These are phyloP conservation scores for Neoaliturus tenellus DNA, from an alignment of 2,888 invertebrate species.

Conservation along the genomic window DNA sequence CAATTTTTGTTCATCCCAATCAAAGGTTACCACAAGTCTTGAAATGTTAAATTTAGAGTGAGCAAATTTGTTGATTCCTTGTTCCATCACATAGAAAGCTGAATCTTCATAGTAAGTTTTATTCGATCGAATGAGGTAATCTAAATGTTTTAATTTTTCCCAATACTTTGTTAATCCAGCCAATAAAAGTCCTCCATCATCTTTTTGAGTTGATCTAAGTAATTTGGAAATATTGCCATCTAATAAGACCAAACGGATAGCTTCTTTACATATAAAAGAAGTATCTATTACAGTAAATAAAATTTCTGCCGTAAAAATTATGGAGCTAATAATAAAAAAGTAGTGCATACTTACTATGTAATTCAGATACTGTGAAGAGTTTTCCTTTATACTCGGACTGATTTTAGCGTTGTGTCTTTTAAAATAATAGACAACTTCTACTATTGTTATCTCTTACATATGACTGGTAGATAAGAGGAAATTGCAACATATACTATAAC, in stretches of 20 bases:
- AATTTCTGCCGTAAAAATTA: not conserved
- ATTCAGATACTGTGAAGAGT: not conserved
- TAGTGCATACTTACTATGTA: not conserved
- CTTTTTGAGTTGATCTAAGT: not conserved
- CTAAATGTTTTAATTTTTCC: not conserved
- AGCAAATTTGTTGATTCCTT: not conserved
- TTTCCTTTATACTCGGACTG: not conserved
- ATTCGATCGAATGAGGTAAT: not conserved
- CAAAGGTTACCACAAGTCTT: not conserved
- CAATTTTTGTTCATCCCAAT: constrained; percentile 22
- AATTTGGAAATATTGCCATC: constrained; percentile 4
- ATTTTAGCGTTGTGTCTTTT: too few species aligned
- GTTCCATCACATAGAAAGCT: constrained; percentile 20
- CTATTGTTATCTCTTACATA: too few species aligned
- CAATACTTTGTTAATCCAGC: not conserved
- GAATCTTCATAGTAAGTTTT: constrained; percentile 11
- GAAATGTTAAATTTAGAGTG: not conserved
- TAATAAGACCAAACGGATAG: not conserved
- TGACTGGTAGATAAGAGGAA: too few species aligned
- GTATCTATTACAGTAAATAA: not conserved
- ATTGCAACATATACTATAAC: too few species aligned
- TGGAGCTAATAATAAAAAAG: not conserved
- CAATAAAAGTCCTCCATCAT: not conserved
- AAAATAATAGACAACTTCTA: too few species aligned
- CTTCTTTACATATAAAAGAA: constrained; percentile 31